Evolutionary conservation across 2,113 vertebrate genomes (phyloP).

Genomic region (Lethenteron camtschaticum): DNA sequence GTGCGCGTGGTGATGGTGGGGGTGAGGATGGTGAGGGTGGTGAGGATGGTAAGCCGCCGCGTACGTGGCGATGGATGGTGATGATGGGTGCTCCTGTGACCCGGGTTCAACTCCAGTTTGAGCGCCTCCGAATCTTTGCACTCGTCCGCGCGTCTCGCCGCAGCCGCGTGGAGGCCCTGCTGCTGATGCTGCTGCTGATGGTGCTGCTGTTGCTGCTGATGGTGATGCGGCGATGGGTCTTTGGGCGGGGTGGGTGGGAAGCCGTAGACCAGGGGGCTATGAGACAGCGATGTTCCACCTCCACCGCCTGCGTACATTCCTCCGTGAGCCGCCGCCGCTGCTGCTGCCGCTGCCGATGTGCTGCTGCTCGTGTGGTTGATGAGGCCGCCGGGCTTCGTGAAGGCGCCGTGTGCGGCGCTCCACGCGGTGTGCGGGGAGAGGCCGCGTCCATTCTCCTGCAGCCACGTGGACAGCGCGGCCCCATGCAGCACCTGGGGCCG

Average conservation of each 20-base stretch:
- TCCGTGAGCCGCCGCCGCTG: no score
- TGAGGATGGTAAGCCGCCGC: not conserved
- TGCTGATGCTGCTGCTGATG: no score
- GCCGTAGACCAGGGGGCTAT: not conserved
- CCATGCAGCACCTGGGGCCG: conserved; percentile 4
- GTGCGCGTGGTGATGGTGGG: no score
- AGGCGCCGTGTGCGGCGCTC: not conserved
- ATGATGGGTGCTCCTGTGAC: not conserved
- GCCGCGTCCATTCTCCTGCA: not conserved
- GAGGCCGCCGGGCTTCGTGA: no score
- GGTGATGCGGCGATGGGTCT: not conserved
- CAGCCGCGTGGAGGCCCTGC: no score
- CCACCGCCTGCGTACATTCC: not conserved
- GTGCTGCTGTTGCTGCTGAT: not conserved
- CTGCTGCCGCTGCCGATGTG: no score
- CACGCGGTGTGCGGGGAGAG: not conserved
- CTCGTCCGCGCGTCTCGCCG: no score
- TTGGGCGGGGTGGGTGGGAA: conserved; percentile 6
- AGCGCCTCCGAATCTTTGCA: no score
- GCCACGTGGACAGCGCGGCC: conserved; percentile 3
- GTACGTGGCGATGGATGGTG: conserved; percentile 4
- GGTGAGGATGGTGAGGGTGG: no score
- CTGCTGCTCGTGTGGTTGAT: no score
- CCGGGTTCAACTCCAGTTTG: no score
- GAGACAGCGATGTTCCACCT: not conserved